Percentiles rank a stretch among this genome's conserved stretches.
These are phyloP conservation scores for Pogonomyrmex barbatus DNA, from an alignment of 1,140 invertebrate species.

Conservation along the genomic window DNA sequence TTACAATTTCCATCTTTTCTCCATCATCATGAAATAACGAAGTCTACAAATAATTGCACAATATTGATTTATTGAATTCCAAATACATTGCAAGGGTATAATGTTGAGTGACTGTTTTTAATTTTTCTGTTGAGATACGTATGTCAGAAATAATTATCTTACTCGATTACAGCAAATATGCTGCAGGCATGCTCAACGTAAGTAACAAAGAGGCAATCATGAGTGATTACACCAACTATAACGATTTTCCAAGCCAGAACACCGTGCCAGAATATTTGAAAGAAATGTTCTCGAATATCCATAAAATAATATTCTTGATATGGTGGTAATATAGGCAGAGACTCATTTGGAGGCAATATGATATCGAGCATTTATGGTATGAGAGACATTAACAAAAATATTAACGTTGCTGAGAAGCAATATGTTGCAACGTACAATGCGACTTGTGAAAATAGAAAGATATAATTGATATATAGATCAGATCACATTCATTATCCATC, in stretches of 20 bases:
- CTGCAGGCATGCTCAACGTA: slow-evolving; percentile 61
- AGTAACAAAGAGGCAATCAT: slow-evolving; percentile 28
- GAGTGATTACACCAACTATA: slow-evolving; percentile 22
- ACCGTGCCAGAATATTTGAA: slow-evolving; percentile 39
- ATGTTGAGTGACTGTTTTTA: background rate
- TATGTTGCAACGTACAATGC: slow-evolving; percentile 23
- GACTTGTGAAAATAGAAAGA: background rate
- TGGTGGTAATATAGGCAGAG: slow-evolving; percentile 23
- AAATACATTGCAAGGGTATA: background rate
- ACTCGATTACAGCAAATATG: slow-evolving; percentile 54
- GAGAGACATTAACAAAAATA: slow-evolving; percentile 38
- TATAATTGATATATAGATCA: background rate
- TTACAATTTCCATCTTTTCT: background rate
- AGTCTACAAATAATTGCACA: slow-evolving; percentile 18
- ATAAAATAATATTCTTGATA: slow-evolving; percentile 52
- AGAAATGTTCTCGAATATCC: slow-evolving; percentile 35
- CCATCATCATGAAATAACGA: slow-evolving; percentile 28
- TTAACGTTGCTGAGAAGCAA: background rate
- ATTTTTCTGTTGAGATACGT: no score
- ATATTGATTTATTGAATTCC: background rate
- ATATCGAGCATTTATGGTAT: slow-evolving; percentile 32
- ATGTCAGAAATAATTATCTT: slow-evolving; percentile 14
- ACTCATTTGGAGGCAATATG: slow-evolving; percentile 40
- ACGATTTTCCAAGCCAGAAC: slow-evolving; percentile 3
- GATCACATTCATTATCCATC: background rate